Percentiles rank a stretch among this genome's conserved stretches.
phyloP scores from a whole-genome alignment of 2,888 invertebrate species.

The Enoplolaimus lenunculus region DNA sequence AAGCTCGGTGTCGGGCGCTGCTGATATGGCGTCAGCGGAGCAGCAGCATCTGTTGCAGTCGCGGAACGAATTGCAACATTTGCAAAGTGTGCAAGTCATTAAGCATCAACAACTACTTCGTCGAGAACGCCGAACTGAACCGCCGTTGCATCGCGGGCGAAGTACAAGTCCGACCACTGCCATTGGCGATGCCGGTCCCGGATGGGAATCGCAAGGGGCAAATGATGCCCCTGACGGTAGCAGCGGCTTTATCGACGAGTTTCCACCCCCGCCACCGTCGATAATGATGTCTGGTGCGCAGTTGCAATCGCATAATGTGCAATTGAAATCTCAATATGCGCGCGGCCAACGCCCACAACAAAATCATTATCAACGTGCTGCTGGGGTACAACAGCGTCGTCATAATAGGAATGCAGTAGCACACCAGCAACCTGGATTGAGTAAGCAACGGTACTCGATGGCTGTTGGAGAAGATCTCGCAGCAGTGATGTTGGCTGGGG shows the following conservation, averaged over 20 bases:
- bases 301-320: no score
- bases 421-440: background rate
- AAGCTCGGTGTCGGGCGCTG: no score
- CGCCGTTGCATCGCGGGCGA: background rate
- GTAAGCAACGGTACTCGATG: background rate
- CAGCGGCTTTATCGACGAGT: no score
- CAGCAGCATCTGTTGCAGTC: no score
- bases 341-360: no score
- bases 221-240: background rate
- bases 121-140: no score
- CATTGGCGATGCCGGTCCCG: no score
- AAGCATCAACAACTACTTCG: background rate
- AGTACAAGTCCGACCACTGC: background rate
- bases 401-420: no score
- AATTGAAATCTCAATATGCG: no score
- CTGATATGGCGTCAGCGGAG: no score
- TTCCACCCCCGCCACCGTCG: no score
- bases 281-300: background rate
- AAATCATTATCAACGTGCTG: background rate
- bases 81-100: background rate
- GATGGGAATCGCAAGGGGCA: background rate
- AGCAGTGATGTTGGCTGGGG: background rate
- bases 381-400: background rate
- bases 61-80: background rate
- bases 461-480: background rate